Percentiles rank a stretch among this genome's conserved stretches.
These are phyloP conservation scores for Thunnus maccoyii DNA, from an alignment of 2,113 vertebrate species.

Conservation along the genomic window DNA sequence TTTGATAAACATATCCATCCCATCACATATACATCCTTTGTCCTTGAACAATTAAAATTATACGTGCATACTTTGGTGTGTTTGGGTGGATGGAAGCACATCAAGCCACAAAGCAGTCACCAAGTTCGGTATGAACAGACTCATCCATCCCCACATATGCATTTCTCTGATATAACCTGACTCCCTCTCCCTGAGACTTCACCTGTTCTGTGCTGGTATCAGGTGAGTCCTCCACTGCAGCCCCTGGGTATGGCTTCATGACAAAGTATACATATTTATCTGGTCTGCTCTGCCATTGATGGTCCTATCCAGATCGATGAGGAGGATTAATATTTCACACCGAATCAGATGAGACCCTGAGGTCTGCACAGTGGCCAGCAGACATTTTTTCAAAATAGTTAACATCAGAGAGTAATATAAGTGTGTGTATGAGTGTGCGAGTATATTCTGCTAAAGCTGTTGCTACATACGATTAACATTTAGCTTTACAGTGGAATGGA, in stretches of 20 bases:
- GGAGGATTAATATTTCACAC: constrained; percentile 74
- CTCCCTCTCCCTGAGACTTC: constrained; percentile 21
- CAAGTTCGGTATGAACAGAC: constrained; percentile 51
- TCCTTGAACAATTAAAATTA: no score
- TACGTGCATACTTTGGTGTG: neutral
- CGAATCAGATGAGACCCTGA: constrained; percentile 56
- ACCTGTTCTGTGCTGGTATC: constrained; percentile 50
- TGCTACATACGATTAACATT: neutral
- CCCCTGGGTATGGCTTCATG: constrained; percentile 61
- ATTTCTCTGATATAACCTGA: neutral
- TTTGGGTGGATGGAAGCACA: constrained; percentile 8
- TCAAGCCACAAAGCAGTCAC: constrained; percentile 27
- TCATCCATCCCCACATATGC: neutral
- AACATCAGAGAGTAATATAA: constrained; percentile 14
- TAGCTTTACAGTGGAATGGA: neutral
- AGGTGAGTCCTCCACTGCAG: constrained; percentile 40
- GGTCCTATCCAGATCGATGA: constrained; percentile 67
- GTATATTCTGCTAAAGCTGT: neutral
- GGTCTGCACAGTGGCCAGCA: constrained; percentile 44
- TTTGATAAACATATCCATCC: no score
- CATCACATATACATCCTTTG: no score
- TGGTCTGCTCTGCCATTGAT: constrained; percentile 51
- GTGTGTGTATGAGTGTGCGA: neutral
- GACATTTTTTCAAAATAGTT: neutral
- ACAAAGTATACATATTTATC: constrained; percentile 71